phyloP scores from a whole-genome alignment of 2,888 invertebrate species.

The Pristionchus mayeri region DNA sequence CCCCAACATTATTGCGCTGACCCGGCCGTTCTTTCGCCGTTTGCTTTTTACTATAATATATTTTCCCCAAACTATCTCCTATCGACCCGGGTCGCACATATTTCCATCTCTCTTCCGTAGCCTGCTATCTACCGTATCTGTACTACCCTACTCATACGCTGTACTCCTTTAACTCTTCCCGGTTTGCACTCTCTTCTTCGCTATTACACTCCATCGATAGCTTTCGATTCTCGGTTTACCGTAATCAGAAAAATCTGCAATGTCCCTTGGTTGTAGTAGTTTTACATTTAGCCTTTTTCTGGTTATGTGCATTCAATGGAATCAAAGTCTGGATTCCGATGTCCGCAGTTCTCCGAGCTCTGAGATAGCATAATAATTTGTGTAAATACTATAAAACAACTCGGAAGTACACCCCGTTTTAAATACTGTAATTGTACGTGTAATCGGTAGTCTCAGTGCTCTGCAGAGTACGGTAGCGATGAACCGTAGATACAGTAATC shows the following conservation, averaged over 20 bases:
- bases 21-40: not conserved
- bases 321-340: not conserved
- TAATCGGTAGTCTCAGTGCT: not conserved
- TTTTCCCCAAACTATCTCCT: not conserved
- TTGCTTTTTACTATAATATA: not conserved
- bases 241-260: not conserved
- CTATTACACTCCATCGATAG: conserved; percentile 17
- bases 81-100: not conserved
- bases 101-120: not conserved
- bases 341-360: not conserved
- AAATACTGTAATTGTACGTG: conserved; percentile 22
- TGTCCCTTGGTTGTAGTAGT: not conserved
- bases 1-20: not conserved
- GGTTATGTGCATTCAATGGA: not conserved
- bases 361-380: conserved; percentile 22
- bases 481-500: conserved; percentile 17
- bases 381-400: not conserved
- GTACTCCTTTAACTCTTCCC: not conserved
- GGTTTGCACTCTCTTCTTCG: not conserved
- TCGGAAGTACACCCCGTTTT: not conserved
- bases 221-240: not conserved
- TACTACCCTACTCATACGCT: not conserved
- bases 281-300: not conserved
- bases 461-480: conserved; percentile 20
- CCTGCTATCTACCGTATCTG: not conserved